These are phyloP conservation scores for Epinephelus lanceolatus DNA, from an alignment of 2,113 vertebrate species.

Conservation along the genomic window DNA sequence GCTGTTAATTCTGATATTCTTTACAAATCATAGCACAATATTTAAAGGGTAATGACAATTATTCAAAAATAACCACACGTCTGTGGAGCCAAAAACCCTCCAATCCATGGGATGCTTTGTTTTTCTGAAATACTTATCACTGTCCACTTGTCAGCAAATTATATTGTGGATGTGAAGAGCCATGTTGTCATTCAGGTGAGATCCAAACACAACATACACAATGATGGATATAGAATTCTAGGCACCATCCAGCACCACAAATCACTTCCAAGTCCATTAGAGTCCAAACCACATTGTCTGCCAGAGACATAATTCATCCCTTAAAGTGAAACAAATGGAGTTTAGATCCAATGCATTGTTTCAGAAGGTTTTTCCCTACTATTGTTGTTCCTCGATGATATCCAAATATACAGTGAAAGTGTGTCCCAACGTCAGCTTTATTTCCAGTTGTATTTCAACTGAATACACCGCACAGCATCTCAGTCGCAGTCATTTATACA, in stretches of 20 bases:
- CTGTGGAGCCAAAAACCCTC: not conserved
- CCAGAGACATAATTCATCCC: not conserved
- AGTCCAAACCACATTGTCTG: not conserved
- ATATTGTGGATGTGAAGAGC: not conserved
- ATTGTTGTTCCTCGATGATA: too few relatives aligned
- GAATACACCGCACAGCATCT: not conserved
- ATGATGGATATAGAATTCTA: too few relatives aligned
- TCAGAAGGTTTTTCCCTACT: too few relatives aligned
- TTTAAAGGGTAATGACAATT: not conserved
- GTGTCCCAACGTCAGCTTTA: too few relatives aligned
- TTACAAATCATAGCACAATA: not conserved
- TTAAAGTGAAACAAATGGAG: not conserved
- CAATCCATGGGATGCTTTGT: not conserved
- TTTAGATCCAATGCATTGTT: too few relatives aligned
- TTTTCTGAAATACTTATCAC: not conserved
- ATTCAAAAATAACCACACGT: not conserved
- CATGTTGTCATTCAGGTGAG: not conserved
- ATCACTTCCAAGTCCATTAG: not conserved
- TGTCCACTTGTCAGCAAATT: not conserved
- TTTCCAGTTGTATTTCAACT: not conserved
- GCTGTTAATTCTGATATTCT: not conserved
- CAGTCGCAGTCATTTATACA: not conserved
- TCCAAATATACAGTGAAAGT: too few relatives aligned
- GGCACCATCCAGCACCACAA: not conserved
- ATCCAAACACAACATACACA: slow-evolving; percentile 17